Percentiles rank a stretch among this genome's conserved stretches.
phyloP scores from a whole-genome alignment of 2,113 vertebrate species.

The Melanostigma gelatinosum region DNA sequence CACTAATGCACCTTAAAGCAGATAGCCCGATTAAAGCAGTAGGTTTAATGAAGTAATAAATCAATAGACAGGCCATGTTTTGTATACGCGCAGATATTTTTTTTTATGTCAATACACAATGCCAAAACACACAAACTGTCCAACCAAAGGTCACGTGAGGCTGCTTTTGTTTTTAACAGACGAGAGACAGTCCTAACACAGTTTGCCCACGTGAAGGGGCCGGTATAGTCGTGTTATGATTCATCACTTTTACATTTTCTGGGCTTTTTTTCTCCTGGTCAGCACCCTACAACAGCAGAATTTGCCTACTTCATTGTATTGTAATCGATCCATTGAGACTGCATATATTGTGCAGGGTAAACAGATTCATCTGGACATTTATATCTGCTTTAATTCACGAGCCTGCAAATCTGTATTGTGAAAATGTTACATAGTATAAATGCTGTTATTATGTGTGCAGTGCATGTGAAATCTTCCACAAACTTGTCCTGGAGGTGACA shows the following conservation, averaged over 20 bases:
- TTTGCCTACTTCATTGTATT: background rate
- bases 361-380: background rate
- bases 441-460: background rate
- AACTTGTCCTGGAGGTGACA: too few relatives aligned
- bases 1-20: background rate
- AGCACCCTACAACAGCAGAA: background rate
- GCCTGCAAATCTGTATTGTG: background rate
- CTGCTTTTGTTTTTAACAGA: background rate
- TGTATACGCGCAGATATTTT: too few relatives aligned
- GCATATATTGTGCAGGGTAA: background rate
- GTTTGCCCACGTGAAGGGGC: too few relatives aligned
- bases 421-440: background rate
- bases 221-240: background rate
- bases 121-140: background rate
- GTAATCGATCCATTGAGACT: background rate
- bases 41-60: background rate
- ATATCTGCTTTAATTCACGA: background rate
- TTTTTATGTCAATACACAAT: background rate
- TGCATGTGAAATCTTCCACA: background rate
- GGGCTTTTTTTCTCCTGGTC: background rate
- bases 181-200: background rate
- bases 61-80: background rate
- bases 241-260: background rate
- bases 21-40: background rate
- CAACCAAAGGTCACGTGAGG: background rate